phyloP scores from a whole-genome alignment of 2,113 vertebrate species.

The Pseudopodoces humilis region DNA sequence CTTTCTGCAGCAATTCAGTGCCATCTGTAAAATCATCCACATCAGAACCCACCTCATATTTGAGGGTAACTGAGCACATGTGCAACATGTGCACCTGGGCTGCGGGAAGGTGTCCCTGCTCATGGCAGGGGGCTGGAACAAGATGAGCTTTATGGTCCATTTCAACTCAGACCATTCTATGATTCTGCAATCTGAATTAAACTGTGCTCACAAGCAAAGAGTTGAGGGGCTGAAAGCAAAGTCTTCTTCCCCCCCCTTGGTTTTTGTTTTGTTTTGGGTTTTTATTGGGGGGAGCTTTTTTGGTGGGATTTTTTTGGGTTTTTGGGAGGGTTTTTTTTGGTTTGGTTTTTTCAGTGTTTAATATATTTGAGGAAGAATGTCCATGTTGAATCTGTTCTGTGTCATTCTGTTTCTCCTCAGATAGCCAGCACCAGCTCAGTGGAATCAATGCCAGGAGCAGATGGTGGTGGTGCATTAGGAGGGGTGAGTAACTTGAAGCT shows the following conservation, averaged over 20 bases:
- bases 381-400: neutral
- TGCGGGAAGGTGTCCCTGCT: neutral
- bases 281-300: neutral
- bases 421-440: constrained; percentile 36
- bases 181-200: neutral
- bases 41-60: accelerated
- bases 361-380: neutral
- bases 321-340: no score
- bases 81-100: neutral
- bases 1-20: neutral
- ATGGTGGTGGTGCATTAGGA: constrained; percentile 33
- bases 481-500: constrained; percentile 66
- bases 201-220: neutral
- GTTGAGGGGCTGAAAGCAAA: neutral
- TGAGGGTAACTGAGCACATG: accelerated
- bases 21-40: neutral
- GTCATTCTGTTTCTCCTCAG: constrained; percentile 41
- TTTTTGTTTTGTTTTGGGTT: no score
- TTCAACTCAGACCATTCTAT: neutral
- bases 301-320: no score
- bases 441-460: constrained; percentile 56
- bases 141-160: neutral
- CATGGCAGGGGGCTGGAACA: neutral
- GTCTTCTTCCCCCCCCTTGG: no score
- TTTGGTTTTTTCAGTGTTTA: neutral